phyloP scores from a whole-genome alignment of 2,797 vertebrate genomes.

The Squalus acanthias region DNA sequence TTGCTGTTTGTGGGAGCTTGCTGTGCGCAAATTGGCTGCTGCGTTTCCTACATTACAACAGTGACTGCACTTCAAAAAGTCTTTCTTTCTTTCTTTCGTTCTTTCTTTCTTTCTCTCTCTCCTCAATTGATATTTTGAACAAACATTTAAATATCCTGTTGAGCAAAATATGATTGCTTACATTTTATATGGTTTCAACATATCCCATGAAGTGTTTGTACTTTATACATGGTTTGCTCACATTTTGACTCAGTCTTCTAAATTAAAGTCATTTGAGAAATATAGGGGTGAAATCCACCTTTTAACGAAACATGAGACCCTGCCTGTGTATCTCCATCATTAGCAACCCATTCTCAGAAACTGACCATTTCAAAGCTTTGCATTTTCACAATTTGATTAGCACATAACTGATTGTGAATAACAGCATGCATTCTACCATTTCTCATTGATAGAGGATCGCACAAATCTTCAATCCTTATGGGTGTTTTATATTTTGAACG shows the following conservation, averaged over 20 bases:
- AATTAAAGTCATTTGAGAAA: neutral
- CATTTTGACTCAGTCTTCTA: neutral
- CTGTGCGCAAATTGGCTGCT: too few relatives aligned
- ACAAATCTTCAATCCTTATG: neutral
- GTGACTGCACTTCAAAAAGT: too few relatives aligned
- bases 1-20: too few relatives aligned
- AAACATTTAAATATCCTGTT: neutral
- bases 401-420: neutral
- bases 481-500: neutral
- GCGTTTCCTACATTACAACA: too few relatives aligned
- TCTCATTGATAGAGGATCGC: neutral
- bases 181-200: neutral
- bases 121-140: neutral
- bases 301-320: neutral
- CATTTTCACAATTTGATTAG: neutral
- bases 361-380: neutral
- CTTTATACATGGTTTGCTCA: neutral
- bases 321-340: neutral
- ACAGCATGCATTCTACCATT: neutral
- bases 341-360: neutral
- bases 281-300: neutral
- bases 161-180: neutral
- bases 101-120: too few relatives aligned
- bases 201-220: neutral
- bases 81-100: too few relatives aligned